These are phyloP conservation scores for Belonocnema kinseyi DNA, from an alignment of 1,140 invertebrate genomes.

Conservation along the genomic window DNA sequence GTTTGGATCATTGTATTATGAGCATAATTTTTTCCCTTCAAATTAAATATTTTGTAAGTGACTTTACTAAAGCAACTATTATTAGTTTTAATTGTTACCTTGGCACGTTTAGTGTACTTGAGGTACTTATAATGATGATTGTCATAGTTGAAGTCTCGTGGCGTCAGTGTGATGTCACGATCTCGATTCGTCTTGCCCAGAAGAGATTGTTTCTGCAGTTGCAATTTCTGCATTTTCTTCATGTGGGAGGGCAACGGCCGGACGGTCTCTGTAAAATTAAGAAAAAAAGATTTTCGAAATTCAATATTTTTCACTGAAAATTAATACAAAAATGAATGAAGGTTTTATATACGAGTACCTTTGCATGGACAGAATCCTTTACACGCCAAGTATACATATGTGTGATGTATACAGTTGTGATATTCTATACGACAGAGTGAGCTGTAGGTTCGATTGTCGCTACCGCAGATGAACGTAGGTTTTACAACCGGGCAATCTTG, in stretches of 20 bases:
- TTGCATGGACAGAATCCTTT: constrained; percentile 94
- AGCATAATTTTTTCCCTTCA: too few relatives aligned
- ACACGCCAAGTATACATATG: constrained; percentile 85
- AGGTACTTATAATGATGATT: constrained; percentile 89
- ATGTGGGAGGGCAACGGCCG: constrained; percentile 73
- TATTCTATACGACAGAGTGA: constrained; percentile 92
- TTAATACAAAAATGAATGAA: not conserved
- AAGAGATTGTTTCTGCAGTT: constrained; percentile 78
- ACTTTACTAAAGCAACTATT: too few relatives aligned
- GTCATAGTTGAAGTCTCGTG: constrained; percentile 86
- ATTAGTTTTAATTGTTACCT: constrained; percentile 72
- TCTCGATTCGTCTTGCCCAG: constrained; percentile 81
- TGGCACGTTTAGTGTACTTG: constrained; percentile 84
- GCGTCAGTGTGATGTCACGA: constrained; percentile 79
- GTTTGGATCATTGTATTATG: too few relatives aligned
- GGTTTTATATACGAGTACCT: constrained; percentile 77
- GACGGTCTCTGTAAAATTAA: constrained; percentile 74
- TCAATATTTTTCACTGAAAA: not conserved
- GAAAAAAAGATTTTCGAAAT: constrained; percentile 34
- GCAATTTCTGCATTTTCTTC: constrained; percentile 75
- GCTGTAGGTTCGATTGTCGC: constrained; percentile 94
- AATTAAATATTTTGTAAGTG: too few relatives aligned
- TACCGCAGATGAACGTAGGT: constrained; percentile 90
- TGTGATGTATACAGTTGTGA: constrained; percentile 93
- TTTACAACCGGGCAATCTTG: constrained; percentile 86